phyloP scores from a whole-genome alignment of 2,888 invertebrate genomes.

The Eubasilissa splendida region DNA sequence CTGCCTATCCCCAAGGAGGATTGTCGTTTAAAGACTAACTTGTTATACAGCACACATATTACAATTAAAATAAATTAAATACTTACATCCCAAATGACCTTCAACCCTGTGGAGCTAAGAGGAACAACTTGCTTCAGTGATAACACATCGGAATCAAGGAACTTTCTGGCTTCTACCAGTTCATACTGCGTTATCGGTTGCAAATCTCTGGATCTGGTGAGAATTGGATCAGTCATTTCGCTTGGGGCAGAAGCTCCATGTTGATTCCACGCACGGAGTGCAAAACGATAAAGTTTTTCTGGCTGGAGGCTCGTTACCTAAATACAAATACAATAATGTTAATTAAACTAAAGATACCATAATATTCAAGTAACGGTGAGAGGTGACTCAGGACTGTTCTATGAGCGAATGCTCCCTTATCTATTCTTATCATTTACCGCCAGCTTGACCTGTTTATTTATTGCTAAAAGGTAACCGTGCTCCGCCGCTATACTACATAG shows the following conservation, averaged over 20 bases:
- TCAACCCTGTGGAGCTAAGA: conserved; percentile 82
- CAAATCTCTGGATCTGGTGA: conserved; percentile 78
- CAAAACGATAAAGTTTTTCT: conserved; percentile 87
- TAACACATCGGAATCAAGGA: conserved; percentile 85
- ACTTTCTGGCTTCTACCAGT: conserved; percentile 82
- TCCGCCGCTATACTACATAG: no score
- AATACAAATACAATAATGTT: conserved; percentile 32
- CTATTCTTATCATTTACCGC: no score
- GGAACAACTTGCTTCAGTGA: conserved; percentile 79
- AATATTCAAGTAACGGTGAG: background rate
- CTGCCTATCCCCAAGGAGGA: no score
- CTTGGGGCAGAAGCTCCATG: conserved; percentile 90
- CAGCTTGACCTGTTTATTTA: no score
- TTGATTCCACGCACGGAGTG: conserved; percentile 88
- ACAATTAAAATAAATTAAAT: conserved; percentile 39
- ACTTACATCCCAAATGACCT: conserved; percentile 87
- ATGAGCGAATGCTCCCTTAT: no score
- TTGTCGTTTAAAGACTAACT: no score
- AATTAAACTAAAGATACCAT: background rate
- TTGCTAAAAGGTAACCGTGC: no score
- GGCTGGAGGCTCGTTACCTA: conserved; percentile 80
- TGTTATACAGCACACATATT: background rate
- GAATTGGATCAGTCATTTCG: conserved; percentile 79
- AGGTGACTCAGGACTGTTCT: no score
- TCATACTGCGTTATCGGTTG: conserved; percentile 82